Evolutionary conservation across 2,113 vertebrate species (phyloP), one percentile per base, ranked within the genome.

Genomic region (Acinonyx jubatus): DNA sequence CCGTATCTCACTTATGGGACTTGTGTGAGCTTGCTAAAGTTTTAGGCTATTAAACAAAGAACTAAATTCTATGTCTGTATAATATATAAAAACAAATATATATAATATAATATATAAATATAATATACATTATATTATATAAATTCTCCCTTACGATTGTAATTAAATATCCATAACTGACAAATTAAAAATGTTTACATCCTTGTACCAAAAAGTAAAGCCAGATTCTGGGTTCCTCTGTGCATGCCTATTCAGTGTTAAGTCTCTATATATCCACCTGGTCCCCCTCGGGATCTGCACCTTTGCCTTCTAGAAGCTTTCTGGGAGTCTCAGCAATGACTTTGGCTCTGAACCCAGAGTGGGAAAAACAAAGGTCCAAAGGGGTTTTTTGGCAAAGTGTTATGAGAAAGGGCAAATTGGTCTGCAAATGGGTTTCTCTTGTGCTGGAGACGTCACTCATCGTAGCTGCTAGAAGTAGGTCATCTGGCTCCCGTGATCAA

Each of bases 41-140:
- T 76, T 94, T 82, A 96, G 61, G 38, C 21, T 91, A 81, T 38
- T 85, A 61, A 95, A 66, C 78, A 69, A 52, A 93, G 63, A 93
- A 50, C 14, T 86, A 45, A 73, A 45, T 15, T 73, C 13, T 65
- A 65, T 29, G 23, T 65, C 27, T 65, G 11, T 65, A 65, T 63
- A 29, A 61, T 61, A 61, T 61, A 61, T 61, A 50, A 61, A 21
- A 61, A 61, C 7, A 61, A 21, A 61, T 23, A 61, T 61, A 61
- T 21, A 61, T 61, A 61, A 61, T 61, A 61, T 61, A 61, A 65
- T 65, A 29, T 21, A 65, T 65, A 65, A 63, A 65, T 29, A 63
- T 63, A 65, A 65, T 65, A 65, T 29, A 65, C 25, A 63, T 27
- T 63, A 63, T 9, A 25, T 65, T 29, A 65, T 65, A 29, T 29